Evolutionary conservation across 1,140 invertebrate species (phyloP).

Genomic region (Periplaneta americana): DNA sequence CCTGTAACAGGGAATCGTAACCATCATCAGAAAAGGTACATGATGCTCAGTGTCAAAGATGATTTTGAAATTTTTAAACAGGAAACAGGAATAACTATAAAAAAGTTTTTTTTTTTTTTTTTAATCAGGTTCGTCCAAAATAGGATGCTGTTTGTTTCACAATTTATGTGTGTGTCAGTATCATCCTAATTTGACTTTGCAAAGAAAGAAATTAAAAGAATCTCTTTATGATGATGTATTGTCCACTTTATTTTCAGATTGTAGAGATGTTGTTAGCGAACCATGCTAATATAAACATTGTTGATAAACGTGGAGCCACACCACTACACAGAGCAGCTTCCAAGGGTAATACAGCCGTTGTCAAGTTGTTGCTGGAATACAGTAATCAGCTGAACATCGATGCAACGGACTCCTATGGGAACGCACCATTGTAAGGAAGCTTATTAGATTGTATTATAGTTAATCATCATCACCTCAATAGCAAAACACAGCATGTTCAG

Average conservation of each 20-base stretch:
- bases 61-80: no score
- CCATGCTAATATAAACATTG: conserved; percentile 67
- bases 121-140: not conserved
- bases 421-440: conserved; percentile 60
- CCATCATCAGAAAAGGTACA: no score
- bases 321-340: conserved; percentile 81
- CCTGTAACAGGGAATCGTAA: no score
- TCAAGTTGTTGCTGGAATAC: conserved; percentile 59
- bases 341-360: conserved; percentile 66
- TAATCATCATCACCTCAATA: no score
- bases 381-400: conserved; percentile 44
- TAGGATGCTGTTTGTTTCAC: not conserved
- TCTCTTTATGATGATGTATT: no score
- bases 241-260: conserved; percentile 44
- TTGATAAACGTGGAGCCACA: conserved; percentile 68
- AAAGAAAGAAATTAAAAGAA: no score
- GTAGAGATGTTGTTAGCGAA: conserved; percentile 61
- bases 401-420: conserved; percentile 55
- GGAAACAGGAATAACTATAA: no score
- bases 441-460: no score
- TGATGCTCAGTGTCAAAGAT: no score
- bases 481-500: no score
- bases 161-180: not conserved
- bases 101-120: no score
- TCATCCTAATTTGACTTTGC: no score